phyloP scores from a whole-genome alignment of 2,113 vertebrate species.

The Sinocyclocheilus anophthalmus region DNA sequence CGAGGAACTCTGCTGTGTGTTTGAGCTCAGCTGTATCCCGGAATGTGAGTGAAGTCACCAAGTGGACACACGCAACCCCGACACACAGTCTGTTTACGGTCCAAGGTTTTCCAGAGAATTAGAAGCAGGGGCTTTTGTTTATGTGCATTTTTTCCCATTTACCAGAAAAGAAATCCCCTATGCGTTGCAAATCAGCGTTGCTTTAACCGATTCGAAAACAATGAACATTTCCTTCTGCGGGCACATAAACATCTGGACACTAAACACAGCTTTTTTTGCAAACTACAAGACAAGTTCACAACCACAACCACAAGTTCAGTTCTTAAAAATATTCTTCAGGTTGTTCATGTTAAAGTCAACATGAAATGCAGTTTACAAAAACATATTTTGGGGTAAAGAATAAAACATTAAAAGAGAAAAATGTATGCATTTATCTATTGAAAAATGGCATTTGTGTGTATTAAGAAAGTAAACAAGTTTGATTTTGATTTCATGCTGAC shows the following conservation, averaged over 20 bases:
- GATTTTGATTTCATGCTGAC: background rate
- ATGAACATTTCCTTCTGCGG: slow-evolving; percentile 11
- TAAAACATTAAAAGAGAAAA: background rate
- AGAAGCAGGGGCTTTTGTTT: slow-evolving; percentile 31
- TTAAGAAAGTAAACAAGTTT: background rate
- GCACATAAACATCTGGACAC: slow-evolving; percentile 11
- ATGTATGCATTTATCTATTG: background rate
- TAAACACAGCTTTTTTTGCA: background rate
- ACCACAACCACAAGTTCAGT: background rate
- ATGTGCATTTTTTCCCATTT: background rate
- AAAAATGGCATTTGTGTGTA: background rate
- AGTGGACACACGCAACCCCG: slow-evolving; percentile 48
- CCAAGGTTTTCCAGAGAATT: slow-evolving; percentile 47
- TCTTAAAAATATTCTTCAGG: background rate
- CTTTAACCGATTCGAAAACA: background rate
- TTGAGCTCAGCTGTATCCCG: slow-evolving; percentile 43
- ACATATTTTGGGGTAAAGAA: background rate
- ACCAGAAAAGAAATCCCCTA: slow-evolving; percentile 30
- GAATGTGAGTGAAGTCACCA: slow-evolving; percentile 52
- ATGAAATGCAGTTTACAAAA: background rate
- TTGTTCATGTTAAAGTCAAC: background rate
- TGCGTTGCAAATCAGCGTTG: background rate
- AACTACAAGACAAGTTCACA: background rate
- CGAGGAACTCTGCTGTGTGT: background rate
- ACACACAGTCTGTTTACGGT: slow-evolving; percentile 53